Evolutionary conservation across 2,888 invertebrate species (phyloP).

Genomic region (Corbicula japonica): DNA sequence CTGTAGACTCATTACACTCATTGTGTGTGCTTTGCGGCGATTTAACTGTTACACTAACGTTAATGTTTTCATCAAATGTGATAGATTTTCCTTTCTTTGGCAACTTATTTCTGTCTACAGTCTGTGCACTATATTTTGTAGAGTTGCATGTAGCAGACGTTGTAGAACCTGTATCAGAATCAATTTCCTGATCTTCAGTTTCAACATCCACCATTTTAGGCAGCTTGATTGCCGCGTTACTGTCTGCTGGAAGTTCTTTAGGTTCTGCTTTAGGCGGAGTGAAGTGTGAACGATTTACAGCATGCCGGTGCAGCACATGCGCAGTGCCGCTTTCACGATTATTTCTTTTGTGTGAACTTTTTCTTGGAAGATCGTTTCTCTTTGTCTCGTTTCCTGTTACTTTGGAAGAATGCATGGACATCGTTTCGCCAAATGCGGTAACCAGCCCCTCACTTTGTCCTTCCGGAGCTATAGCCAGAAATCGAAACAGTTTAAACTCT

Average conservation of each 20-base stretch:
- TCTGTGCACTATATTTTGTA: constrained; percentile 33
- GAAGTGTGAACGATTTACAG: constrained; percentile 25
- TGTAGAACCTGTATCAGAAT: constrained; percentile 57
- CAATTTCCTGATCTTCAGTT: constrained; percentile 30
- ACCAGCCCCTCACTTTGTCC: constrained; percentile 46
- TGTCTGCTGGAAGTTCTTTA: constrained; percentile 16
- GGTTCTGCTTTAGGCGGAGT: constrained; percentile 30
- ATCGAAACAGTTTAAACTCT: constrained; percentile 76
- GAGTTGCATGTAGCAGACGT: constrained; percentile 66
- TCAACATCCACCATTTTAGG: constrained; percentile 46
- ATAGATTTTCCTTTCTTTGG: constrained; percentile 61
- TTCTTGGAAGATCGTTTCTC: constrained; percentile 27
- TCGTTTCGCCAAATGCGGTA: constrained; percentile 33
- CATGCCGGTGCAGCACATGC: constrained; percentile 56
- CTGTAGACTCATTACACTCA: constrained; percentile 1
- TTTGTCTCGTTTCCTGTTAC: background rate
- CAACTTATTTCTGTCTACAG: constrained; percentile 32
- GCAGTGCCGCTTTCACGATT: constrained; percentile 52
- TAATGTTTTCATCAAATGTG: constrained; percentile 43
- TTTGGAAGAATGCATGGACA: background rate
- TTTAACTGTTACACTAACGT: constrained; percentile 15
- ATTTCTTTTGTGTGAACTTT: constrained; percentile 19
- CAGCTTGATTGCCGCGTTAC: constrained; percentile 45
- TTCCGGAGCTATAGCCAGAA: constrained; percentile 72
- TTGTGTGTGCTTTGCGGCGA: background rate